Conservation (phyloP, 2,797 vertebrate species). For the Cottoperca gobio region DNA sequence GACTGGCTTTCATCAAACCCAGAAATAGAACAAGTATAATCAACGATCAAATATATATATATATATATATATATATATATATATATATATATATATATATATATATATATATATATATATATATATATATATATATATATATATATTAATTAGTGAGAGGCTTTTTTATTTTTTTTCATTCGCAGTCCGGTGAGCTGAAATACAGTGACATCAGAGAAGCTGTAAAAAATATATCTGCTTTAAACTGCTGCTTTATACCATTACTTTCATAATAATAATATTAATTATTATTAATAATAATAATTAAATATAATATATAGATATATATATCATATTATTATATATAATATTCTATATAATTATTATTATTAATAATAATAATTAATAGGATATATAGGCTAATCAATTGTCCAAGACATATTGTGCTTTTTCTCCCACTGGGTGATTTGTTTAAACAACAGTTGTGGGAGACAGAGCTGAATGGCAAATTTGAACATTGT, state of each 20-base stretch:
- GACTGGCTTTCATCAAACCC: slow-evolving; percentile 41
- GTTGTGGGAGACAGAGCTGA: slow-evolving; percentile 3
- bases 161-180: background rate
- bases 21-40: slow-evolving; percentile 45
- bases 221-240: slow-evolving; percentile 5
- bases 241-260: background rate
- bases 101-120: slow-evolving; percentile 36
- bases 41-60: slow-evolving; percentile 36
- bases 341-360: background rate
- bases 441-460: slow-evolving; percentile 45
- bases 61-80: slow-evolving; percentile 35
- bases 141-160: slow-evolving; percentile 34
- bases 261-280: too few relatives aligned
- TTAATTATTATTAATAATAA: too few relatives aligned
- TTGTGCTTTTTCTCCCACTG: slow-evolving; percentile 14
- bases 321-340: too few relatives aligned
- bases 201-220: slow-evolving; percentile 2
- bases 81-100: slow-evolving; percentile 34
- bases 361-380: background rate
- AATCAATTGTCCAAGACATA: background rate
- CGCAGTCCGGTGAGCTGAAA: background rate
- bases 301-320: too few relatives aligned
- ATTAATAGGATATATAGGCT: background rate
- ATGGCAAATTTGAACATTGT: background rate
- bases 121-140: slow-evolving; percentile 36